These are phyloP conservation scores for Tragelaphus oryx DNA, from an alignment of 2,797 vertebrate species.

Conservation along the genomic window DNA sequence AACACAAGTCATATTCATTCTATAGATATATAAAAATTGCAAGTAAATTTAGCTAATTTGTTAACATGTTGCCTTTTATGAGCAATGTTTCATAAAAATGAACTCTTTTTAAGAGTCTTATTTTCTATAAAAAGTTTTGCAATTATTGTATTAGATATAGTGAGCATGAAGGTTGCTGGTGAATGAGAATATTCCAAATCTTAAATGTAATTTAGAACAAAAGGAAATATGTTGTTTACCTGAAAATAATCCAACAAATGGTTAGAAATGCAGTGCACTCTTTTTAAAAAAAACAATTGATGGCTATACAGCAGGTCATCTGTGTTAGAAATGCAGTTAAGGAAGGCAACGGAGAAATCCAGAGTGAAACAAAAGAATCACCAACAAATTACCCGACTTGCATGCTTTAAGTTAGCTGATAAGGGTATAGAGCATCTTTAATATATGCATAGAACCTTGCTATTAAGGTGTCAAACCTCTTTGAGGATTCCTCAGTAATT, in stretches of 20 bases:
- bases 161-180: not conserved
- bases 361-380: not conserved
- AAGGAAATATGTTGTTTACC: conserved; percentile 33
- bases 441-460: conserved; percentile 42
- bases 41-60: not conserved
- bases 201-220: conserved; percentile 52
- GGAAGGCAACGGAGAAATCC: not conserved
- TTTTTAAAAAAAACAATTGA: not conserved
- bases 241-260: conserved; percentile 22
- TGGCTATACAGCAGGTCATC: not conserved
- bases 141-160: not conserved
- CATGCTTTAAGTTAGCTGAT: not conserved
- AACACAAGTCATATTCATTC: not conserved
- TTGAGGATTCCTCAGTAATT: conserved; percentile 42
- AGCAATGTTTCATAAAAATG: not conserved
- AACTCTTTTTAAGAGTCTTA: conserved; percentile 15
- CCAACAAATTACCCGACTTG: not conserved
- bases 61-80: conserved; percentile 24
- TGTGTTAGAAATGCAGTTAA: not conserved
- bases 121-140: conserved; percentile 34
- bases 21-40: not conserved
- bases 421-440: conserved; percentile 31
- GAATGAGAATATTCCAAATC: not conserved
- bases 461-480: conserved; percentile 54
- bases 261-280: not conserved